Evolutionary conservation across 2,888 invertebrate genomes (phyloP).

Genomic region (Platycheirus albimanus): DNA sequence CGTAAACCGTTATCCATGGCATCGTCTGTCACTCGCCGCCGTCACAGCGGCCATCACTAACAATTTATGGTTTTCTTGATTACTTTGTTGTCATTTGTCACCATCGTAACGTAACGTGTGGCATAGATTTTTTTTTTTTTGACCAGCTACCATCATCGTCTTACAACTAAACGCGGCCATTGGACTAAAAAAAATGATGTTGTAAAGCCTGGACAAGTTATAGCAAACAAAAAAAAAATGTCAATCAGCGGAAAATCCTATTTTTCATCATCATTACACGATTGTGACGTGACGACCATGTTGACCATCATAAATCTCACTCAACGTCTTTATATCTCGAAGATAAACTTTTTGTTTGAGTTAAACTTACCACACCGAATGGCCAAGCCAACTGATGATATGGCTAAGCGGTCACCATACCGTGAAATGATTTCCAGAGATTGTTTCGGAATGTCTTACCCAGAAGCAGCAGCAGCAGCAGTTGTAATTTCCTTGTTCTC

Average conservation of each 20-base stretch:
- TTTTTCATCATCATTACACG: conserved; percentile 54
- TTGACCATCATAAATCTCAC: conserved; percentile 28
- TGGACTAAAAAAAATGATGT: conserved; percentile 10
- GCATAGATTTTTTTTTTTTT: conserved; percentile 37
- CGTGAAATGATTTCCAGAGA: conserved; percentile 68
- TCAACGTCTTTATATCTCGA: conserved; percentile 26
- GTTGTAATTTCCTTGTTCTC: conserved; percentile 66
- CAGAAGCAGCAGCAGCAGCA: too few relatives aligned
- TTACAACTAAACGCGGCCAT: conserved; percentile 29
- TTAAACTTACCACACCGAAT: not conserved
- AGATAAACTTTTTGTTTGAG: conserved; percentile 8
- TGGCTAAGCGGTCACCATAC: conserved; percentile 51
- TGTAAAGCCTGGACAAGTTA: not conserved
- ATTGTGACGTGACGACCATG: not conserved
- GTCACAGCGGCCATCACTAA: not conserved
- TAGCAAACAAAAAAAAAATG: conserved; percentile 25
- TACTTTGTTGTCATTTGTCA: conserved; percentile 45
- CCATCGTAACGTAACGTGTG: conserved; percentile 10
- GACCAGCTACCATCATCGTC: not conserved
- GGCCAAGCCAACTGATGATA: not conserved
- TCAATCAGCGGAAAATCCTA: conserved; percentile 64
- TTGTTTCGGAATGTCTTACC: conserved; percentile 68
- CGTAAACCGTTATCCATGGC: conserved; percentile 13
- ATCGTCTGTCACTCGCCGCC: conserved; percentile 9
- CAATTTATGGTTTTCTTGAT: conserved; percentile 31